Base-by-base conservation (phyloP, 2,888 invertebrate species). In the Argynnis bischoffii region DNA sequence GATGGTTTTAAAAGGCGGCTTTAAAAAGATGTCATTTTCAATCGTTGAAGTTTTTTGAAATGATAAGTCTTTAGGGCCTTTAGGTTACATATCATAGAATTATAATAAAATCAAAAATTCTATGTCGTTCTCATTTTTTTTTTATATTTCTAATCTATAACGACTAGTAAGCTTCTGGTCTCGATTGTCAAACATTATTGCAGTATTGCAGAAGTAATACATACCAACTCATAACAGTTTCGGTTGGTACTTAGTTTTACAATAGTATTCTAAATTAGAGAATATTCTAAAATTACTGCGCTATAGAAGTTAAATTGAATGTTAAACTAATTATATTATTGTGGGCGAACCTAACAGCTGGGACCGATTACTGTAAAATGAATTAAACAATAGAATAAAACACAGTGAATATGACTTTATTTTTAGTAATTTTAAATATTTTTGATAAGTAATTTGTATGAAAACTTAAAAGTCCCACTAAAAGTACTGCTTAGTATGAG, bases 321-420 rank as follows among this genome's bases (percentile, higher is more conserved):
- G 50, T 11, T 41, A 41, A 16, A 46, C 3, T 57, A 64, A 64
- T 64, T 51, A 11, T 41, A 41, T 8, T 11, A 54, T 14, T 13
- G 41, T 57, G 35, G 21, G 11, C 51, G 16, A 14, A 57, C 16
- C 21, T 51, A 64, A 57, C 64, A 64, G 64, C 55, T 64, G 64
- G n/a, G 57, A 13, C 56, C 41, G 26, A 64, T 50, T 26, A 51
- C 51, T 51, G 14, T 51, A 46, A 50, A 26, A 57, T n/a, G 14
- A 21, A 31, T 46, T 26, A 47, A 47, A 5, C n/a, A 46, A 21
- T 4, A 13, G 3, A 11, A 13, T 21, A 53, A 8, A 13, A 53
- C 21, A 21, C 0, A 41, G 11, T 41, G 35, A 41, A 53, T 13
- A 53, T 14, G 21, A 13, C 15, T 31, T 31, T 55, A 55, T 35